Percentiles rank a stretch among this genome's conserved stretches.
Conservation (phyloP, 2,888 invertebrate species). For the Fabriciana adippe region DNA sequence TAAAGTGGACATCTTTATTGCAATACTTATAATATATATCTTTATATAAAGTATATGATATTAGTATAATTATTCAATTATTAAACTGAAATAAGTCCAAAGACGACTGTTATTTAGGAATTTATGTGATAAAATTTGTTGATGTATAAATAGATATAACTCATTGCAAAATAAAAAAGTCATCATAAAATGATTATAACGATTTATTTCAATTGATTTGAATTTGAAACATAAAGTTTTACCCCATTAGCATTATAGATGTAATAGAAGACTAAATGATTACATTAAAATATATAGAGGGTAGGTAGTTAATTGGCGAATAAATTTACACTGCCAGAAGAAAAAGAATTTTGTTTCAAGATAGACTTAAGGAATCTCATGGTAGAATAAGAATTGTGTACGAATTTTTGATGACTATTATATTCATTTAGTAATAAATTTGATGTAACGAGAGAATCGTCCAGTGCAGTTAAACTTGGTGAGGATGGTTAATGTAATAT, state of each 20-base stretch:
- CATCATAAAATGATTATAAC: constrained; percentile 58
- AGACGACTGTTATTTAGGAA: constrained; percentile 74
- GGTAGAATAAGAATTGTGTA: constrained; percentile 66
- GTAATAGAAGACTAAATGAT: constrained; percentile 37
- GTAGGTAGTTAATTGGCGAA: constrained; percentile 46
- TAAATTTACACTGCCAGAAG: constrained; percentile 69
- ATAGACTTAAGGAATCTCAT: constrained; percentile 53
- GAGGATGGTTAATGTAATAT: constrained; percentile 36
- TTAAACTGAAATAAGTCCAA: constrained; percentile 61
- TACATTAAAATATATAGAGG: constrained; percentile 37
- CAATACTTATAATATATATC: constrained; percentile 57
- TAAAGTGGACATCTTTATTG: constrained; percentile 67
- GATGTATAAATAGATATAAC: constrained; percentile 64
- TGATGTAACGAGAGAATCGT: constrained; percentile 54
- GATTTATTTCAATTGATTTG: constrained; percentile 25
- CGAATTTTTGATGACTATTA: constrained; percentile 76
- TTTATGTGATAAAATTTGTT: constrained; percentile 78
- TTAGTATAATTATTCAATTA: constrained; percentile 47
- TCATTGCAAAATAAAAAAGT: constrained; percentile 46
- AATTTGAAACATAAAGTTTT: constrained; percentile 19
- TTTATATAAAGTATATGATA: constrained; percentile 40
- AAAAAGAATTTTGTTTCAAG: constrained; percentile 55
- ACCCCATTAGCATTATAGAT: constrained; percentile 33
- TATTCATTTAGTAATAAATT: constrained; percentile 57
- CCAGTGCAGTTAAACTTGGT: constrained; percentile 52